phyloP scores from a whole-genome alignment of 1,140 invertebrate genomes.

The Babylonia areolata region DNA sequence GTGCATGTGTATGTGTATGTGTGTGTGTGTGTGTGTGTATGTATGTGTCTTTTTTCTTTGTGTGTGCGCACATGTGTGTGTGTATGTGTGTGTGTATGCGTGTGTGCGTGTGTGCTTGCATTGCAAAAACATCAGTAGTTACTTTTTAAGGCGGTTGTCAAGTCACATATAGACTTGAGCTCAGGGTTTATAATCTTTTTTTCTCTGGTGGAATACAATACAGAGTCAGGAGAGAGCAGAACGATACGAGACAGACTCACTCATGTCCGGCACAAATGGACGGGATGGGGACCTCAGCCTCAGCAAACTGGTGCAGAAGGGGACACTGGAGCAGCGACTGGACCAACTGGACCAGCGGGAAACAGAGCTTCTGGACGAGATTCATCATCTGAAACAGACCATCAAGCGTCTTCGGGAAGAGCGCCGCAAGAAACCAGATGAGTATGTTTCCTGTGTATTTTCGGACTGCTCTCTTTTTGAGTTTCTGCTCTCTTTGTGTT shows the following conservation, averaged over 20 bases:
- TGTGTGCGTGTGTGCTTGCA: too few species aligned
- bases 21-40: too few species aligned
- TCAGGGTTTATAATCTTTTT: neutral
- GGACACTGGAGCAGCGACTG: conserved; percentile 65
- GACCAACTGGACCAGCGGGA: conserved; percentile 73
- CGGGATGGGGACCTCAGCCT: conserved; percentile 28
- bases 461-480: too few species aligned
- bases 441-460: conserved; percentile 22
- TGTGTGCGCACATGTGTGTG: too few species aligned
- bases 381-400: conserved; percentile 59
- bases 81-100: too few species aligned
- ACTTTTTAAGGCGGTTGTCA: too few species aligned
- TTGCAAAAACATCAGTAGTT: too few species aligned
- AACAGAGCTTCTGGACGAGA: conserved; percentile 71
- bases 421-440: conserved; percentile 38
- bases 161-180: too few species aligned
- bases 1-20: too few species aligned
- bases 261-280: conserved; percentile 52
- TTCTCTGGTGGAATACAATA: conserved; percentile 10
- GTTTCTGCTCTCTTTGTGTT: neutral
- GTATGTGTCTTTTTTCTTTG: too few species aligned
- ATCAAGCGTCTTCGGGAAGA: conserved; percentile 66
- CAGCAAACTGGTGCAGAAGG: conserved; percentile 71
- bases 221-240: conserved; percentile 58
- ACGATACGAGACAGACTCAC: conserved; percentile 52